Evolutionary conservation across 2,113 vertebrate species (phyloP), one percentile per base, ranked within the genome.

Genomic region (Dicentrarchus labrax): DNA sequence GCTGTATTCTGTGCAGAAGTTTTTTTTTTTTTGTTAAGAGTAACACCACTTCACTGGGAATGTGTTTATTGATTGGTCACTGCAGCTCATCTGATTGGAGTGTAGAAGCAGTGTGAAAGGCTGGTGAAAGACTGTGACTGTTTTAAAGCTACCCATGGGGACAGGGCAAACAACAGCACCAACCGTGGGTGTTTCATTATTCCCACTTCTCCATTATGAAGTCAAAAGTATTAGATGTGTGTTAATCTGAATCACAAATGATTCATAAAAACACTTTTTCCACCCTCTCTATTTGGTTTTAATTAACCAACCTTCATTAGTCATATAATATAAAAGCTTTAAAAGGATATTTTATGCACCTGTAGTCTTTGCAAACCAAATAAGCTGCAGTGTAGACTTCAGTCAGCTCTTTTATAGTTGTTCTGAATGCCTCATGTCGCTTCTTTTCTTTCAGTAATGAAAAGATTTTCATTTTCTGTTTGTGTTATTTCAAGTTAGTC

Each of bases 41-140:
- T 62, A 64, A 83, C 71, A 79, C 48, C 56, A 66, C 19, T 82
- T 75, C 80, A 79, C 50, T 70, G 38, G 5, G 68, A 81, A 88
- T 83, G 45, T 82, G 72, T 72, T 61, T 64, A 86, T 84, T 80
- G 85, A 90, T 61, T 69, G 66, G 64, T 53, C 50, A 30, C 53
- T 48, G 16, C 48, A 19, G 69, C 72, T 86, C 22, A 53, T 78
- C 66, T 16, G 72, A 83, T 64, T 72, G 48, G 45, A 61, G 22
- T 71, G 24, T 72, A 62, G 78, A 56, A 74, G 38, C 12, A 78
- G 48, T 61, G 45, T 47, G 51, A 79, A 68, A 12, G 8, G 53
- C 62, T 76, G 74, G 65, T 74, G 65, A 77, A 71, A 82, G 76
- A 78, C 71, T 69, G 67, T 50, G 57, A 77, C 47, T 76, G 39